Evolutionary conservation across 2,888 invertebrate genomes (phyloP).

Genomic region (Cylindroiulus punctatus): DNA sequence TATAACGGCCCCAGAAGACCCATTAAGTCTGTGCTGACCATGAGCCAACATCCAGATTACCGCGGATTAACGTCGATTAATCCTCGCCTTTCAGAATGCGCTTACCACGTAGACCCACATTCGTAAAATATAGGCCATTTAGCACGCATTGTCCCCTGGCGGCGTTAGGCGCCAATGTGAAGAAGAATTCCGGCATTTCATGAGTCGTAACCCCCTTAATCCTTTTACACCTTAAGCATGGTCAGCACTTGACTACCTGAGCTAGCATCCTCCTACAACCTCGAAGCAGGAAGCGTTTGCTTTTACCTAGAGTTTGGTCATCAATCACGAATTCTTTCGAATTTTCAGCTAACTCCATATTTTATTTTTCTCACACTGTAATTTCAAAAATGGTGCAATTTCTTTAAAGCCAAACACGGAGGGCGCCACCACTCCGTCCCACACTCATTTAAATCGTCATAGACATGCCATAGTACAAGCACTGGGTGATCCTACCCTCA

Average conservation of each 20-base stretch:
- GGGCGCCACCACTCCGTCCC: neutral
- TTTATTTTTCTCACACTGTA: neutral
- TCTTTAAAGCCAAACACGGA: neutral
- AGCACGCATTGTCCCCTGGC: neutral
- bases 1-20: neutral
- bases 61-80: constrained; percentile 22
- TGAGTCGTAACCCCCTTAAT: neutral
- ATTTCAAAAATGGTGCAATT: too few relatives aligned
- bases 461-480: neutral
- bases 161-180: neutral
- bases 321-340: neutral
- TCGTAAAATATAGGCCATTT: neutral
- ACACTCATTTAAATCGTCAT: neutral
- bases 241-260: neutral
- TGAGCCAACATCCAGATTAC: neutral
- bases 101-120: constrained; percentile 19
- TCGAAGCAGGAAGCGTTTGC: neutral
- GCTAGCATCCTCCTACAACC: neutral
- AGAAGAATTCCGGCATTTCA: neutral
- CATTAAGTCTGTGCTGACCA: neutral
- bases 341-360: neutral
- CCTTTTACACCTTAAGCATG: too few relatives aligned
- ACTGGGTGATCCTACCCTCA: too few relatives aligned
- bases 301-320: neutral
- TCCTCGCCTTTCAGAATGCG: neutral